Evolutionary conservation across 2,888 invertebrate species (phyloP).

Genomic region (Bombylius discolor): DNA sequence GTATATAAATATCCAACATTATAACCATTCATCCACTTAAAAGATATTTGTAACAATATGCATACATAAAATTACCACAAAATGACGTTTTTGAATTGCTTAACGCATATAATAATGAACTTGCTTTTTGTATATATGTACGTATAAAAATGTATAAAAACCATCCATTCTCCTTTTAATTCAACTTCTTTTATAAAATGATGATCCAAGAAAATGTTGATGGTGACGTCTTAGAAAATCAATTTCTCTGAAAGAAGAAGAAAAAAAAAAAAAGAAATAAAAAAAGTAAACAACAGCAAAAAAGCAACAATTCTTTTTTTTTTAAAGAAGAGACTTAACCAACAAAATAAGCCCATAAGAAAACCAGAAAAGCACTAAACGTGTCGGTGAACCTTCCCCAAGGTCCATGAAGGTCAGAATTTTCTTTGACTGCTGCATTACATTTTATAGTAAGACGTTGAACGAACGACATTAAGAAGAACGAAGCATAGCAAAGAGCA

Average conservation of each 20-base stretch:
- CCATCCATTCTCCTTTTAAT: too few relatives aligned
- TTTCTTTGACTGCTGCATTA: neutral
- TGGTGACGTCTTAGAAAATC: neutral
- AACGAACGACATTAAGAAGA: too few relatives aligned
- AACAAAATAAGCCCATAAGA: neutral
- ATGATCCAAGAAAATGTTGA: neutral
- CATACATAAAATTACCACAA: neutral
- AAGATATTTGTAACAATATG: too few relatives aligned
- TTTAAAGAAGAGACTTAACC: neutral
- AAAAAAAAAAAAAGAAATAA: neutral
- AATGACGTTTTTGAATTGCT: neutral
- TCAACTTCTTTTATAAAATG: too few relatives aligned
- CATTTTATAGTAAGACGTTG: too few relatives aligned
- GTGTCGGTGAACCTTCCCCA: constrained; percentile 17
- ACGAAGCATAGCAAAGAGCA: too few relatives aligned
- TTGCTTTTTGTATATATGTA: too few relatives aligned
- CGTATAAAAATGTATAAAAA: neutral
- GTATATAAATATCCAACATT: too few relatives aligned
- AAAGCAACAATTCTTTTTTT: too few relatives aligned
- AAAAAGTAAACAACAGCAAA: too few relatives aligned
- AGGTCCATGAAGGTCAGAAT: constrained; percentile 18
- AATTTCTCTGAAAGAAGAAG: neutral
- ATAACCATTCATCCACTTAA: too few relatives aligned
- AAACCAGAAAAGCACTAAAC: neutral
- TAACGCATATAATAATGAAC: too few relatives aligned